phyloP scores from a whole-genome alignment of 2,113 vertebrate genomes.

The Crotophaga sulcirostris region DNA sequence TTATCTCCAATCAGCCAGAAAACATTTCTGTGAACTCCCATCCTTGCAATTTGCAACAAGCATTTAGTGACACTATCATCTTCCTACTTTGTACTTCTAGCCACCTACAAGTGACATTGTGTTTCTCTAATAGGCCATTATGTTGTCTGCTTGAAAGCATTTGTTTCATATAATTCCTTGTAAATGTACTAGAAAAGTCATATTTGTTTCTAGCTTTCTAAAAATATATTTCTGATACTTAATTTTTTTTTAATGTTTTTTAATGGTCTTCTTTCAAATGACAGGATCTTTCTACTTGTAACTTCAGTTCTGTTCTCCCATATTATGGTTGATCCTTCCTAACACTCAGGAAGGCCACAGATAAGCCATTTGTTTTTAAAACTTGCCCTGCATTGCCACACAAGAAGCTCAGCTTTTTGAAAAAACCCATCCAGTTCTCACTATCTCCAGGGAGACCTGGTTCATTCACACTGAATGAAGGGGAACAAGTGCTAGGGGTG shows the following conservation, averaged over 20 bases:
- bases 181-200: slow-evolving; percentile 36
- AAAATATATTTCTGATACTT: slow-evolving; percentile 7
- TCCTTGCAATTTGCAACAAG: slow-evolving; percentile 25
- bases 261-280: background rate
- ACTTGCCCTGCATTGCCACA: background rate
- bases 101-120: slow-evolving; percentile 46
- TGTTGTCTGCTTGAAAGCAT: slow-evolving; percentile 18
- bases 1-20: background rate
- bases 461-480: background rate
- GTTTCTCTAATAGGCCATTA: slow-evolving; percentile 55
- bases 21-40: background rate
- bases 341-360: background rate
- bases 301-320: background rate
- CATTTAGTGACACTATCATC: slow-evolving; percentile 1
- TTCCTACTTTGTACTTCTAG: slow-evolving; percentile 34
- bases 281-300: background rate
- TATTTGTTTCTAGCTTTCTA: slow-evolving; percentile 2
- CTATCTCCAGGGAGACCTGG: background rate
- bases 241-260: background rate
- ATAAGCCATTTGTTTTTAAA: background rate
- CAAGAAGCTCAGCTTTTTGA: background rate
- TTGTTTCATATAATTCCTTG: slow-evolving; percentile 30
- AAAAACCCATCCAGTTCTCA: background rate
- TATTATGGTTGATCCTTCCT: background rate
- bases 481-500: background rate